Evolutionary conservation across 1,140 invertebrate species (phyloP), one percentile per base, ranked within the genome.

Genomic region (Tenebrio molitor): DNA sequence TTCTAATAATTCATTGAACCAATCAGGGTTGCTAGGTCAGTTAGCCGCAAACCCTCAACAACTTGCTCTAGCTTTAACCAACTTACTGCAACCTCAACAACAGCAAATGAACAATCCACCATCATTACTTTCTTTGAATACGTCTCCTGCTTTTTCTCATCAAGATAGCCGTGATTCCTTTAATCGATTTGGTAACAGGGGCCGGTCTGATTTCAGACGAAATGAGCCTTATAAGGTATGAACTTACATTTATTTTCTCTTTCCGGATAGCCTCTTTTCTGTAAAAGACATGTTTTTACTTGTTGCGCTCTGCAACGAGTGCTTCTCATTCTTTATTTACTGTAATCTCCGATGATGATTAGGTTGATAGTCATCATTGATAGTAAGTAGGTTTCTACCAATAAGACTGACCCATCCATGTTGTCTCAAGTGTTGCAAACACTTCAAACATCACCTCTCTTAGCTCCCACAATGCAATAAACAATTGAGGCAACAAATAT

Each of bases 201-300:
- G 80, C 74, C 77, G 81, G 73, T 73, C 74, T 66, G 81, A 82
- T 81, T 78, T 82, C 72, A 79, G 80, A 71, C 81, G 81, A 72
- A 76, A 77, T 53, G 81, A 83, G 72, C 80, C 81, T 79, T 83
- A 80, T 70, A 82, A 83, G 79, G 79, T 81, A 81, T 81, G 79
- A 72, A 34, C 71, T 76, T 71, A 53, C 50, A 68, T 67, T 69
- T 71, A 71, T 71, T 69, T 64, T 58, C 74, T 69, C 62, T 73
- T 62, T 72, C 29, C 17, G 42, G 25, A 58, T 39, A 50, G 25
- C 2, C 25, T 29, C 16, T 44, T 14, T 41, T 41, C 42, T 46
- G 3, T 46, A 46, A 46, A n/a, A 14, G 50, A 58, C 44, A 29
- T 29, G 8, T 29, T 29, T 29, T 29, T 29, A 29, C 25, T 29